Evolutionary conservation across 2,888 invertebrate species (phyloP).

Genomic region (Drosophila limbata): DNA sequence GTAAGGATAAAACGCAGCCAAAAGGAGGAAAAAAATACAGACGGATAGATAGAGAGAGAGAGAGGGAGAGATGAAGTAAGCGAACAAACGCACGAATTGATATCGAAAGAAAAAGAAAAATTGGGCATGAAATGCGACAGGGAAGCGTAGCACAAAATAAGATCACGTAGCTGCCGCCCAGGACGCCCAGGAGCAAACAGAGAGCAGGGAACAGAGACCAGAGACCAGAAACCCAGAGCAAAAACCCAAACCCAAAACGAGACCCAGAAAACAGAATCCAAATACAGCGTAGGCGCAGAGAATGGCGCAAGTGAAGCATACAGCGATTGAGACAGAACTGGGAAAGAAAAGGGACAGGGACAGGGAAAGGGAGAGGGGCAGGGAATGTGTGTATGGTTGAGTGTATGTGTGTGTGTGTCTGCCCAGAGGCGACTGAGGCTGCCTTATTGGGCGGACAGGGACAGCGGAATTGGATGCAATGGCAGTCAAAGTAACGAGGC

Average conservation of each 20-base stretch:
- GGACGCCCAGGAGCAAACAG: slow-evolving; percentile 30
- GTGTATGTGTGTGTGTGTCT: slow-evolving; percentile 8
- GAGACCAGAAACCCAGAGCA: slow-evolving; percentile 6
- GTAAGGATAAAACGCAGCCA: slow-evolving; percentile 60
- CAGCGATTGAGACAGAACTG: slow-evolving; percentile 42
- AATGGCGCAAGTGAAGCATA: slow-evolving; percentile 74
- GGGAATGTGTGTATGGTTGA: not conserved
- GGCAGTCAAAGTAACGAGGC: slow-evolving; percentile 58
- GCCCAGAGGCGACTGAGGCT: slow-evolving; percentile 55
- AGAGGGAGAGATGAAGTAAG: slow-evolving; percentile 1
- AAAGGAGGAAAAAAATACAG: slow-evolving; percentile 4
- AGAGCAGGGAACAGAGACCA: slow-evolving; percentile 15
- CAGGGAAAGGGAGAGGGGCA: not conserved
- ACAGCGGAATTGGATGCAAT: slow-evolving; percentile 56
- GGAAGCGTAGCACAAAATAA: slow-evolving; percentile 74
- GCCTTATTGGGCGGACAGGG: slow-evolving; percentile 49
- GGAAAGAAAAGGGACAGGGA: not conserved
- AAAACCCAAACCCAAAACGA: slow-evolving; percentile 11
- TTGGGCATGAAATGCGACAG: slow-evolving; percentile 70
- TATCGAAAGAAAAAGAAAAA: slow-evolving; percentile 68
- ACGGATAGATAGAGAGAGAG: slow-evolving; percentile 28
- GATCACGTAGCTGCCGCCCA: slow-evolving; percentile 81
- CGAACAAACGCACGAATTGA: slow-evolving; percentile 75
- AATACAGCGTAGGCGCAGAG: slow-evolving; percentile 63
- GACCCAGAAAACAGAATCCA: not conserved